phyloP scores from a whole-genome alignment of 2,888 invertebrate species.

The Masnerella sp. region DNA sequence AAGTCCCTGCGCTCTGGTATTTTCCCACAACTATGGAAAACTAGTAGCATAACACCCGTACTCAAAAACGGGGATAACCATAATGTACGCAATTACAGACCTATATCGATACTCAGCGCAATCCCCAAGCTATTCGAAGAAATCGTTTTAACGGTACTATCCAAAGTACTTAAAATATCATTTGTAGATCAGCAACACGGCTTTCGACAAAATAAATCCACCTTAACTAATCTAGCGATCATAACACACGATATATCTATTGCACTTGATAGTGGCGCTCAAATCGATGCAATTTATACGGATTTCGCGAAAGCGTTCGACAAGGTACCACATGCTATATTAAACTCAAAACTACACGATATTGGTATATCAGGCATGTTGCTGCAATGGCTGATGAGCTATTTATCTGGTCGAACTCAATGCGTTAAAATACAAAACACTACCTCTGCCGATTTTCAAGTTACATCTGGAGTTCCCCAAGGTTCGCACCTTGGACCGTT shows the following conservation, averaged over 20 bases:
- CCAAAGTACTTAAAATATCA: background rate
- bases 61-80: background rate
- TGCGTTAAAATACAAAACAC: background rate
- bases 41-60: constrained; percentile 3
- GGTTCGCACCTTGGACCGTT: constrained; percentile 20
- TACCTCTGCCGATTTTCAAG: background rate
- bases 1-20: constrained; percentile 12
- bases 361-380: background rate
- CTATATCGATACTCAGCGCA: background rate
- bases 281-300: constrained; percentile 46
- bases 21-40: constrained; percentile 20
- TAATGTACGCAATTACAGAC: constrained; percentile 2
- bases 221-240: constrained; percentile 31
- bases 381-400: background rate
- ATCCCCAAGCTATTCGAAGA: constrained; percentile 26
- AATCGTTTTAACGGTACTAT: background rate
- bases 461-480: constrained; percentile 18
- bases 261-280: constrained; percentile 3
- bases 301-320: background rate
- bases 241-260: constrained; percentile 22
- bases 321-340: background rate
- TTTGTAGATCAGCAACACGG: constrained; percentile 42
- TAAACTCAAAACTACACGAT: background rate
- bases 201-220: constrained; percentile 39
- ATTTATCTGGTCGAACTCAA: background rate